These are phyloP conservation scores for Neogale vison DNA, from an alignment of 2,113 vertebrate genomes.

Conservation along the genomic window DNA sequence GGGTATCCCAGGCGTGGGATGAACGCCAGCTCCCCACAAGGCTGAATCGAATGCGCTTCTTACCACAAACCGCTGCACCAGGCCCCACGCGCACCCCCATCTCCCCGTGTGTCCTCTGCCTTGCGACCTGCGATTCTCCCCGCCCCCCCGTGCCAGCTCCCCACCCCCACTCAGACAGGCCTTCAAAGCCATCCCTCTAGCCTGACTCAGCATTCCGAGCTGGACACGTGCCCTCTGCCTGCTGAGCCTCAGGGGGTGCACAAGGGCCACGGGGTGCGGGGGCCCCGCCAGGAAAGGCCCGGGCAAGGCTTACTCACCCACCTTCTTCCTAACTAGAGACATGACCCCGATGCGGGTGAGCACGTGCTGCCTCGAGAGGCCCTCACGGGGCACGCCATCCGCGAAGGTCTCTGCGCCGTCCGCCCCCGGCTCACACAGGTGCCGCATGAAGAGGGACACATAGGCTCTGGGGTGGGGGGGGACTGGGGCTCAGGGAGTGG, in stretches of 20 bases:
- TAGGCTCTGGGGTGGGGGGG: constrained; percentile 89
- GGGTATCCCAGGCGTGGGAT: neutral
- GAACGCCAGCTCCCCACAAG: too few relatives aligned
- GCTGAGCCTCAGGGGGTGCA: neutral
- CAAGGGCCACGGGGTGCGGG: neutral
- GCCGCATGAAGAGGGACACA: constrained; percentile 98
- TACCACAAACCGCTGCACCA: neutral
- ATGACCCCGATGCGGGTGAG: constrained; percentile 98
- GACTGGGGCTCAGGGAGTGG: neutral
- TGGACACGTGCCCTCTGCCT: neutral
- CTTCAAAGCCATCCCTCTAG: neutral
- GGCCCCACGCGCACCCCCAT: neutral
- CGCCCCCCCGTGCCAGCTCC: neutral
- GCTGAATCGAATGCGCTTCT: neutral
- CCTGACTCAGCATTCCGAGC: neutral
- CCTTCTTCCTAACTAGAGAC: constrained; percentile 99
- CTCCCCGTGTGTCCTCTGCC: neutral
- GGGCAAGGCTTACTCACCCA: constrained; percentile 79
- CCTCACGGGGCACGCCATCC: constrained; percentile 95
- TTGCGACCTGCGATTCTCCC: neutral
- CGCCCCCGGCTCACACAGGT: constrained; percentile 96
- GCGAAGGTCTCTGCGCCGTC: constrained; percentile 97
- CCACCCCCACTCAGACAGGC: neutral
- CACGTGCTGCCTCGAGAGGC: constrained; percentile 96
- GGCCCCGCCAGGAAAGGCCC: neutral